Evolutionary conservation across 2,888 invertebrate species (phyloP), one percentile per base, ranked within the genome.

Genomic region (Caenorhabditis macrosperma): DNA sequence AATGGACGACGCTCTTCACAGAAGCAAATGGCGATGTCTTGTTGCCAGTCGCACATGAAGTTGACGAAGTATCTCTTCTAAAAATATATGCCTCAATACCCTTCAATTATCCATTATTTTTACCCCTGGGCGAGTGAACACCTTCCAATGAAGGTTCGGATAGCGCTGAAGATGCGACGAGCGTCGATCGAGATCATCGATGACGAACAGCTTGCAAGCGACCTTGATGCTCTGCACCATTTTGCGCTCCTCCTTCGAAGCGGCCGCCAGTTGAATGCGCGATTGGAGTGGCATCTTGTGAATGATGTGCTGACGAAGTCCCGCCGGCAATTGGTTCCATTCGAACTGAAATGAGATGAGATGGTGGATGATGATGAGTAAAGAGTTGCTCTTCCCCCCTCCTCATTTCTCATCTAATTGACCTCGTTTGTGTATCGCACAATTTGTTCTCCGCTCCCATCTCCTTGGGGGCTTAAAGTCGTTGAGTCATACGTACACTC

Each of bases 1-100:
- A 71, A 55, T 17, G 71, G 54, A 33, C 71, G 71, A 30, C 61
- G 61, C 20, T 61, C 61, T 22, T 71, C 71, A 52, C 71, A 71
- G 46, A 71, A 71, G 44, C 54, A 50, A 22, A 71, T 38, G 2
- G 71, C 71, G 28, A 71, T 71, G 24, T 71, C 71, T 6, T 71
- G 71, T 12, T 54, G 30, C 71, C 71, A 71, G 15, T 71, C 71
- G 52, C 71, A 71, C 2, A 61, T n/a, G 24, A 71, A 71, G 33
- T 71, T 71, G 12, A 71, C 15, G 35, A 71, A 71, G 46, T 44
- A 71, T 17, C 46, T 28, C 24, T 61, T 71, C 67, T 68, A 41
- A 33, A 68, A 48, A 26, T 5, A 26, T n/a, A 2, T 17, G 9
- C 38, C 26, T 44, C 35, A 24, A 26, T 54, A n/a, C 22, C 24